Percentiles rank a stretch among this genome's conserved stretches.
Evolutionary conservation across 2,888 invertebrate species (phyloP).

Genomic region (Endomychus coccineus): DNA sequence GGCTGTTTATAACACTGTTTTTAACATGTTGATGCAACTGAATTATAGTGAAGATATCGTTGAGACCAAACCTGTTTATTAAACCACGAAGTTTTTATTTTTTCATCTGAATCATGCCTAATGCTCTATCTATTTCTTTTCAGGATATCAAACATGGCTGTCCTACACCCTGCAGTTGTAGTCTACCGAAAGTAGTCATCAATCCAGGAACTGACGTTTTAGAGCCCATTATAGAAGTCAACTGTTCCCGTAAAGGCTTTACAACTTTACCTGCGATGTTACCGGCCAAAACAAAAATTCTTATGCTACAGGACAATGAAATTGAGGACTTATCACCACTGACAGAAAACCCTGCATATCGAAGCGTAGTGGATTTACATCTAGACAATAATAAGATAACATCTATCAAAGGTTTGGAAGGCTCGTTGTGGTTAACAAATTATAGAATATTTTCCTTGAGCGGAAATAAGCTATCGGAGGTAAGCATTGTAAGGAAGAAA

Average conservation of each 20-base stretch:
- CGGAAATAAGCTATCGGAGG: constrained; percentile 66
- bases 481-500: constrained; percentile 39
- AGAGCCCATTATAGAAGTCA: constrained; percentile 58
- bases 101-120: constrained; percentile 6
- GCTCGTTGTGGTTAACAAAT: constrained; percentile 67
- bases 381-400: constrained; percentile 68
- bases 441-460: constrained; percentile 72
- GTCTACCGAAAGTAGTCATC: constrained; percentile 56
- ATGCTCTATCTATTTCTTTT: constrained; percentile 10
- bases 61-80: constrained; percentile 5
- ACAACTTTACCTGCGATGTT: constrained; percentile 52
- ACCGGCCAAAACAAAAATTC: constrained; percentile 58
- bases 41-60: too few relatives aligned
- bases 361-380: constrained; percentile 63
- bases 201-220: constrained; percentile 37
- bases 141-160: constrained; percentile 47
- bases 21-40: too few relatives aligned
- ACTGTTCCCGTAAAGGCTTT: constrained; percentile 55
- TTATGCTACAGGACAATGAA: constrained; percentile 57
- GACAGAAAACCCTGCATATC: constrained; percentile 59
- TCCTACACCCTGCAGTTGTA: constrained; percentile 54
- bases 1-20: too few relatives aligned
- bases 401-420: constrained; percentile 62
- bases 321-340: constrained; percentile 56
- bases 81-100: too few relatives aligned